Evolutionary conservation across 2,797 vertebrate genomes (phyloP).

Genomic region (Varecia variegata): DNA sequence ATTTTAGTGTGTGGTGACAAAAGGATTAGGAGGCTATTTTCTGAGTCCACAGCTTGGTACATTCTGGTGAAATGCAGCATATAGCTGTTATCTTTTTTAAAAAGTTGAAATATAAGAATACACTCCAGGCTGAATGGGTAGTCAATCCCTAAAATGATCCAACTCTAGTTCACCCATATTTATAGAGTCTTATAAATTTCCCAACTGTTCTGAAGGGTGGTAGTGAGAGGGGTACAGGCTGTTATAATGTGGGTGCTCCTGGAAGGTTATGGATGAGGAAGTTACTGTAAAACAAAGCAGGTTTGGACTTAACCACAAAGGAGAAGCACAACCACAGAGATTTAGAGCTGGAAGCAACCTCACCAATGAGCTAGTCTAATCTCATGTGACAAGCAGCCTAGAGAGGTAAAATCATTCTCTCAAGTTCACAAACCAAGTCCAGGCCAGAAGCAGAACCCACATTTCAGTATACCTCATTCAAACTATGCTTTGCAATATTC

Average conservation of each 20-base stretch:
- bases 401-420: neutral
- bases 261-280: neutral
- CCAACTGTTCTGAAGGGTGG: neutral
- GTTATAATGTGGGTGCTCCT: neutral
- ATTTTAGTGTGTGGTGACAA: conserved; percentile 75
- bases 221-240: neutral
- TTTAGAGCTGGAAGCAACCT: neutral
- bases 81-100: conserved; percentile 49
- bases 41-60: conserved; percentile 69
- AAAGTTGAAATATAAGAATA: conserved; percentile 29
- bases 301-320: neutral
- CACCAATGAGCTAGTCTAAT: neutral
- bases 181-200: neutral
- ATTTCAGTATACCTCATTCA: neutral
- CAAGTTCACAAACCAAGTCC: neutral
- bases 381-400: neutral
- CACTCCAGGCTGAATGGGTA: neutral
- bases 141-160: conserved; percentile 2
- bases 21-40: conserved; percentile 74
- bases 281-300: neutral
- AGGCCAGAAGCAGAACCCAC: neutral
- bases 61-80: conserved; percentile 46
- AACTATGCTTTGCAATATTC: neutral
- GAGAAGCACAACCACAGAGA: neutral
- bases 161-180: conserved; percentile 51